phyloP scores from a whole-genome alignment of 2,888 invertebrate species.

The Phaedon cochleariae region DNA sequence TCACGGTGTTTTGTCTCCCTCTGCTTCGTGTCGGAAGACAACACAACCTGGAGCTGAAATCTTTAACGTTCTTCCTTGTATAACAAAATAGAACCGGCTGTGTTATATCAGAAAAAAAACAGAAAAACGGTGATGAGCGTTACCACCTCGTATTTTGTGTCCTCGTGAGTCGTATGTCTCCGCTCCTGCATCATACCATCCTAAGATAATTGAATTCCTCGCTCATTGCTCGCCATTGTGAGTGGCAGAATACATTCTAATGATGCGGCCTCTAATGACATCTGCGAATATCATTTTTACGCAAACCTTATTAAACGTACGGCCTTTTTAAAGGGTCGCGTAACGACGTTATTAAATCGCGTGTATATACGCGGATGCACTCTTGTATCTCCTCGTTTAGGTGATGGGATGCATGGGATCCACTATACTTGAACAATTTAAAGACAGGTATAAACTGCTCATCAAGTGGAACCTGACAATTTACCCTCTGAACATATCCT shows the following conservation, averaged over 20 bases:
- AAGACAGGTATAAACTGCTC: neutral
- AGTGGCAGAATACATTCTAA: slow-evolving; percentile 58
- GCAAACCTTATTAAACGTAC: slow-evolving; percentile 45
- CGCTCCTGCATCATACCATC: slow-evolving; percentile 31
- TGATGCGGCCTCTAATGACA: slow-evolving; percentile 57
- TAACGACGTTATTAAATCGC: slow-evolving; percentile 46
- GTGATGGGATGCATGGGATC: slow-evolving; percentile 11
- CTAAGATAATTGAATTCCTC: slow-evolving; percentile 59
- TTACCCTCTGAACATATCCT: too few species aligned
- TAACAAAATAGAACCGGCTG: too few species aligned
- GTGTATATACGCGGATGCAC: slow-evolving; percentile 32
- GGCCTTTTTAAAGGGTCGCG: slow-evolving; percentile 38
- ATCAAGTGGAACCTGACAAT: too few species aligned
- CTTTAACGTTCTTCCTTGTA: too few species aligned
- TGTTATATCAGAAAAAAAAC: too few species aligned
- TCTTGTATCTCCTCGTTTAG: slow-evolving; percentile 14
- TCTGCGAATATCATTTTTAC: slow-evolving; percentile 51
- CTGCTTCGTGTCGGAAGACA: too few species aligned
- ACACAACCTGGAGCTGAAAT: too few species aligned
- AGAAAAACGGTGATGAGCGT: neutral
- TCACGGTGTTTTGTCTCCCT: too few species aligned
- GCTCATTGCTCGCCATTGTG: slow-evolving; percentile 58
- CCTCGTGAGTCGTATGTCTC: slow-evolving; percentile 9
- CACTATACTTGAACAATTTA: slow-evolving; percentile 13
- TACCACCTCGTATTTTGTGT: slow-evolving; percentile 3